Evolutionary conservation across 1,140 invertebrate species (phyloP), one percentile per base, ranked within the genome.

Genomic region (Drosophila sp.): DNA sequence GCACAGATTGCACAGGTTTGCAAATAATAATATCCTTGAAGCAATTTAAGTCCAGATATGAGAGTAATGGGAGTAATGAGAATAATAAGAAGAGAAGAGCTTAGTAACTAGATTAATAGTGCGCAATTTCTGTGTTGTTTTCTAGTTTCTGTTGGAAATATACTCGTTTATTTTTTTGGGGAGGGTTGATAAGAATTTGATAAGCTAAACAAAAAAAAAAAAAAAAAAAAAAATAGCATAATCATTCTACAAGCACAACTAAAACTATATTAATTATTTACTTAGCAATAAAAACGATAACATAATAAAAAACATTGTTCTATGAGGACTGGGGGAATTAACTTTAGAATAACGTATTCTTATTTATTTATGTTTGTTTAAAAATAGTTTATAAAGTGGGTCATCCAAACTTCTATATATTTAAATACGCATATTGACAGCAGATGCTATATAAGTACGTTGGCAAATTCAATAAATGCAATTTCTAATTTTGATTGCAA

Each of bases 361-460:
- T 29, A 54, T 45, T 29, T 41, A 61, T 36, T 53, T 53, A 53
- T 36, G 18, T 48, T 58, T 59, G 43, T 54, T 58, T 59, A 66
- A 58, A 59, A 66, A 66, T 59, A 59, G 54, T 11, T 29, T 9
- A 6, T 4, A 48, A 66, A 66, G n/a, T 66, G 27, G 64, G 64
- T 66, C 54, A 66, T 27, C 64, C 50, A 66, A 66, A 58, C 64
- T 16, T 18, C 45, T 62, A 38, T 53, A 36, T 53, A 53, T 21
- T 53, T 14, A 18, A 18, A 18, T 18, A 53, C 16, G 1, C 9
- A 13, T 18, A 36, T 50, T 50, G 46, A 36, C 32, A 53, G 14
- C 8, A 21, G 18, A 53, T 53, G 32, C 16, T 25, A 50, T 50
- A 50, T 29, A 50, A 13, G 13, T 32, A 50, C 14, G 13, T 32